Conservation (phyloP, 2,888 invertebrate genomes). For the Myopa tessellatipennis region DNA sequence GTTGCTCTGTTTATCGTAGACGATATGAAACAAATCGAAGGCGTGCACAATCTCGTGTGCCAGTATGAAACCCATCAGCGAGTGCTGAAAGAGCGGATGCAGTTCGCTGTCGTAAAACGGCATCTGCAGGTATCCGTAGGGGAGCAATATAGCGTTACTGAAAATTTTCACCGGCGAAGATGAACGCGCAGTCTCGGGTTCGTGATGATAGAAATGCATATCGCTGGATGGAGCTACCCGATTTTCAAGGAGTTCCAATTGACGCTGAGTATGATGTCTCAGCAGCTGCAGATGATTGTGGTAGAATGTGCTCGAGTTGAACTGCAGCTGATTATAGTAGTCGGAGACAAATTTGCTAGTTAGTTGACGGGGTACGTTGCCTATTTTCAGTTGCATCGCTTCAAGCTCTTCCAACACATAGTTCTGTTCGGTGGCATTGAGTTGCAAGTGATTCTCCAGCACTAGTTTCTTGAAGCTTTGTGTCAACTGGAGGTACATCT, state of each 20-base stretch:
- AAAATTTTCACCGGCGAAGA: slow-evolving; percentile 60
- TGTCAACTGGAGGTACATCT: slow-evolving; percentile 49
- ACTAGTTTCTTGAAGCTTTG: slow-evolving; percentile 49
- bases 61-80: slow-evolving; percentile 57
- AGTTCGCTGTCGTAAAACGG: slow-evolving; percentile 53
- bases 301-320: slow-evolving; percentile 52
- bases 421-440: slow-evolving; percentile 47
- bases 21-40: slow-evolving; percentile 58
- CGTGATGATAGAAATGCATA: slow-evolving; percentile 51
- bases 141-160: slow-evolving; percentile 57
- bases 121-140: slow-evolving; percentile 57
- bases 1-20: slow-evolving; percentile 55
- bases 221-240: slow-evolving; percentile 18
- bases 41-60: slow-evolving; percentile 60
- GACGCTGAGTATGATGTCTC: slow-evolving; percentile 46
- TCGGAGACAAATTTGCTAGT: slow-evolving; percentile 42
- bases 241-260: slow-evolving; percentile 50
- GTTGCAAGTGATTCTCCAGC: slow-evolving; percentile 50
- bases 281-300: slow-evolving; percentile 55
- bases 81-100: slow-evolving; percentile 51
- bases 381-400: slow-evolving; percentile 55
- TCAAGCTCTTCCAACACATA: slow-evolving; percentile 53
- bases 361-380: slow-evolving; percentile 53
- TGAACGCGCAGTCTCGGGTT: slow-evolving; percentile 50
- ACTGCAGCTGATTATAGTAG: slow-evolving; percentile 47